Percentiles rank a stretch among this genome's conserved stretches.
phyloP scores from a whole-genome alignment of 2,888 invertebrate species.

The Nymphalis urticae region DNA sequence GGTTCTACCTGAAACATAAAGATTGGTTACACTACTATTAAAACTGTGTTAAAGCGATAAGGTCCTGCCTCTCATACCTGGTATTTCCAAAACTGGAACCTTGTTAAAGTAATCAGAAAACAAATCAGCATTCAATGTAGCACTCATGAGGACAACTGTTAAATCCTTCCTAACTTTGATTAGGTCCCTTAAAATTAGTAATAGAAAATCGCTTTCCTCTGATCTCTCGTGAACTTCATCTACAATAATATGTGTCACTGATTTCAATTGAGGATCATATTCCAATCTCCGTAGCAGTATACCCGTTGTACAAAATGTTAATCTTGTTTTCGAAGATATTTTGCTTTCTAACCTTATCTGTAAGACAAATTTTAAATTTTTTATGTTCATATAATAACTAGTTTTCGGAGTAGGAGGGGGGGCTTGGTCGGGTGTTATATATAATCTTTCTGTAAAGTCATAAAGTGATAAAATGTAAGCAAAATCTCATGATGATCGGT shows the following conservation, averaged over 20 bases:
- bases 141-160: conserved; percentile 95
- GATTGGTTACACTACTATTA: background rate
- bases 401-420: no score
- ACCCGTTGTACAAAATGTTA: conserved; percentile 96
- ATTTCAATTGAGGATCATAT: conserved; percentile 87
- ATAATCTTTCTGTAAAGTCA: no score
- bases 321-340: conserved; percentile 87
- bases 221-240: conserved; percentile 97
- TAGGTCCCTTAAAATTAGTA: conserved; percentile 90
- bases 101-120: conserved; percentile 92
- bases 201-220: conserved; percentile 93
- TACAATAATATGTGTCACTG: conserved; percentile 91
- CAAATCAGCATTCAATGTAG: conserved; percentile 91
- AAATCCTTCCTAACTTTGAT: conserved; percentile 87
- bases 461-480: no score
- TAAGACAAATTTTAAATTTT: conserved; percentile 56
- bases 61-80: conserved; percentile 71
- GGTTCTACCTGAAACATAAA: conserved; percentile 81
- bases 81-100: conserved; percentile 90
- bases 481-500: no score
- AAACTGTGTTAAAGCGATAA: background rate
- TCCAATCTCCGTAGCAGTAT: conserved; percentile 92
- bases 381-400: no score
- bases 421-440: no score
- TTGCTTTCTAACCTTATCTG: conserved; percentile 91